These are phyloP conservation scores for Jaculus jaculus DNA, from an alignment of 2,113 vertebrate genomes.

Conservation along the genomic window DNA sequence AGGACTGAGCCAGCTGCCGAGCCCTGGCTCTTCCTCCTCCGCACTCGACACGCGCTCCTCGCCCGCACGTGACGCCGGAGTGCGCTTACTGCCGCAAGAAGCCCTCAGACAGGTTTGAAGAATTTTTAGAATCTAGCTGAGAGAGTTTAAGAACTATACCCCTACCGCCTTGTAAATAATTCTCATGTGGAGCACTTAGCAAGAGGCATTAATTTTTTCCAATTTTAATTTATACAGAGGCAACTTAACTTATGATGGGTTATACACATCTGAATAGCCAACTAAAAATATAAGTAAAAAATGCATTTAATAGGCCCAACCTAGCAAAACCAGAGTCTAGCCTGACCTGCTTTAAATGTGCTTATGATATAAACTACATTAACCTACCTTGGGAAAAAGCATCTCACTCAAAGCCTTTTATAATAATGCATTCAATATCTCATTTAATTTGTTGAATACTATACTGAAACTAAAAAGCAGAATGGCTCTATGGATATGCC, in stretches of 20 bases:
- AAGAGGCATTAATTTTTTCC: conserved; percentile 40
- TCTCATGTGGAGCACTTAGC: background rate
- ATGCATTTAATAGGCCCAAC: background rate
- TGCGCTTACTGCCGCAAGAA: background rate
- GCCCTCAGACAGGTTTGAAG: background rate
- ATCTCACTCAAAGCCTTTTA: background rate
- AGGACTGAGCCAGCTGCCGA: background rate
- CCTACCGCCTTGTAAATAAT: conserved; percentile 12
- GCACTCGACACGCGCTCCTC: too few species aligned
- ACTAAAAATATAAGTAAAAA: background rate
- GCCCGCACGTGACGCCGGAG: background rate
- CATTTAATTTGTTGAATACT: background rate
- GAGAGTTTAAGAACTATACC: background rate
- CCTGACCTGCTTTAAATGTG: background rate
- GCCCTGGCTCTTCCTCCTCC: background rate
- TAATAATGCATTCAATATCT: background rate
- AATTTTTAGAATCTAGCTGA: conserved; percentile 4
- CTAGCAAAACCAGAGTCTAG: background rate
- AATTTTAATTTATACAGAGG: conserved; percentile 14
- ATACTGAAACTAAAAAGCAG: background rate
- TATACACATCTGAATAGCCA: background rate
- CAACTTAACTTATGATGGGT: background rate
- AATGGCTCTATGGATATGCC: background rate
- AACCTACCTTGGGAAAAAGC: background rate
- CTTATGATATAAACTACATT: background rate